Base-by-base conservation (phyloP, 2,113 vertebrate genomes). In the Vombatus ursinus region DNA sequence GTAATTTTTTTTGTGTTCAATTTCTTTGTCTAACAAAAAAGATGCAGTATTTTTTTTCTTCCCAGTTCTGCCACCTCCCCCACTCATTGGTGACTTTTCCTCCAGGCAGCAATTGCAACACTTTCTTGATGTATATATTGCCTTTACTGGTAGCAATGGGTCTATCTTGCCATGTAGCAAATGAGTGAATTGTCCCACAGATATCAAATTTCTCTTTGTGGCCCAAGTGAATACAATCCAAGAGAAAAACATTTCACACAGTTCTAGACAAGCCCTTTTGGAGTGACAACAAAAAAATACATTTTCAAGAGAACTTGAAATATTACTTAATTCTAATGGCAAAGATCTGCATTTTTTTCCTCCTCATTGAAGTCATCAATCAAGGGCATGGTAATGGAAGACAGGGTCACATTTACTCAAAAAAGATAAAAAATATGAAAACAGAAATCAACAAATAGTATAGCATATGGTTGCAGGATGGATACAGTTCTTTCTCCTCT, bases 171-270 rank as follows among this genome's bases (percentile, higher is more conserved):
- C 90, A 95, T 92, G 22, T 52, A 93, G 89, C 89, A 89, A 97
- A 68, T 96, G 95, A 93, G 92, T 61, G 94, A 94, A 96, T 50
- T 96, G 93, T 96, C 94, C 54, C 94, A 96, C 77, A 94, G 91
- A 97, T 95, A 96, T 26, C 89, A 11, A 94, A 96, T 96, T 97
- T 90, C 90, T 94, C n/a, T 92, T 25, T 6, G 37, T 54, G 68
- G 89, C 22, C n/a, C 44, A 3, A 77, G n/a, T 31, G 93, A 93
- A 4, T 53, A 96, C n/a, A 28, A 97, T 90, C 54, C 89, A 93
- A 95, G 52, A 47, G 92, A 93, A 93, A 77, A 77, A 4, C 37
- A n/a, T 77, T 77, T 77, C 89, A 90, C 48, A 90, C 44, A 49
- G 47, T 90, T n/a, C 47, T 49, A 50, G 44, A 9, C 89, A 48